phyloP scores from a whole-genome alignment of 2,888 invertebrate genomes.

The Drosophila ezoana region DNA sequence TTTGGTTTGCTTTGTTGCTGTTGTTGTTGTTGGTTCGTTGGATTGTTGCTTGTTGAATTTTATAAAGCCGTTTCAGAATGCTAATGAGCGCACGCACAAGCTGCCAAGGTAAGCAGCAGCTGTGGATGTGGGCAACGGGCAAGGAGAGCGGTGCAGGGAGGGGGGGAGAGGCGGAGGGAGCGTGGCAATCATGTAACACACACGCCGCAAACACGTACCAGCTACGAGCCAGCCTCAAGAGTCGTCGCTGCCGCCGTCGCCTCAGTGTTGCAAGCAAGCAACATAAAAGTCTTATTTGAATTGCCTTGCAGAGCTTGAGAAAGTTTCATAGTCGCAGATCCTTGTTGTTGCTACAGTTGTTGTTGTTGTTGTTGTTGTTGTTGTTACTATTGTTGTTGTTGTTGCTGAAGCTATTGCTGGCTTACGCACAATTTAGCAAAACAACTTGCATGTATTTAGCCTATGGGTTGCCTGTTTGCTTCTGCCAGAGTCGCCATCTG shows the following conservation, averaged over 20 bases:
- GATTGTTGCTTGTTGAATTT: slow-evolving; percentile 79
- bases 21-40: slow-evolving; percentile 47
- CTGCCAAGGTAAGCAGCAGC: slow-evolving; percentile 66
- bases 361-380: slow-evolving; percentile 19
- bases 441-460: slow-evolving; percentile 79
- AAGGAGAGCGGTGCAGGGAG: slow-evolving; percentile 11
- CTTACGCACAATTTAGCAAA: slow-evolving; percentile 80
- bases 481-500: slow-evolving; percentile 12
- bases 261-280: slow-evolving; percentile 52
- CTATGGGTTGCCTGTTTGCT: slow-evolving; percentile 42
- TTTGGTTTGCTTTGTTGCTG: slow-evolving; percentile 19
- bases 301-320: slow-evolving; percentile 76
- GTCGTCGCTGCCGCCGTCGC: slow-evolving; percentile 30
- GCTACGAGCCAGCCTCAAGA: slow-evolving; percentile 48
- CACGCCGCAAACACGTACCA: slow-evolving; percentile 75
- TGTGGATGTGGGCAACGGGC: slow-evolving; percentile 7
- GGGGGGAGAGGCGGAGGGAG: slow-evolving; percentile 5
- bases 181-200: slow-evolving; percentile 78
- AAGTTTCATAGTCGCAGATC: slow-evolving; percentile 59
- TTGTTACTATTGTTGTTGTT: slow-evolving; percentile 15
- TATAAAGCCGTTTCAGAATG: slow-evolving; percentile 81
- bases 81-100: slow-evolving; percentile 81
- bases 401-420: slow-evolving; percentile 50
- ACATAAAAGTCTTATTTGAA: slow-evolving; percentile 80
- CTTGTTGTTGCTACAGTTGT: slow-evolving; percentile 36